Evolutionary conservation across 2,888 invertebrate species (phyloP), one percentile per base, ranked within the genome.

Genomic region (Pandemis cinnamomeana): DNA sequence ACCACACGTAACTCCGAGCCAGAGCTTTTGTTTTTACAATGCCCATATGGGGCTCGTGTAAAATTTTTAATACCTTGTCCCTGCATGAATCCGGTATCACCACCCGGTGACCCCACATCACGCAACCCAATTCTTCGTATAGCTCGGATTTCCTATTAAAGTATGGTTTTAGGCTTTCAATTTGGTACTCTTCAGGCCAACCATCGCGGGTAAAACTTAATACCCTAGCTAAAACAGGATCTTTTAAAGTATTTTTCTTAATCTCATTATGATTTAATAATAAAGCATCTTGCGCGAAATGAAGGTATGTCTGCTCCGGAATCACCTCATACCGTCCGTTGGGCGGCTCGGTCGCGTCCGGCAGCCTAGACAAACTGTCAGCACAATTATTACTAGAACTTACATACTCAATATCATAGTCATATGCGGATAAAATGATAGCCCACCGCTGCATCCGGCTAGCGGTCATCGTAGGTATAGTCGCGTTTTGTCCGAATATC

Each of bases 101-200:
- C 10, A 63, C 75, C 53, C 76, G n/a, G 62, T 78, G 71, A 10
- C 78, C 78, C 77, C 78, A 79, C 61, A 79, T 51, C 27, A 79
- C 51, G 42, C 71, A 76, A 10, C 74, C 75, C 36, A 71, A 11
- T 55, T 79, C 77, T 15, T 75, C 42, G 15, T 72, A 69, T 20
- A 79, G 42, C 55, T 78, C 73, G 4, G 20, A 7, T 42, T 58
- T 42, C 42, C 60, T 44, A 15, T 60, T 70, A 48, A 70, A 78
- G 71, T 78, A 83, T 0, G 80, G 78, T 13, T 75, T 68, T 20
- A 79, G 53, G n/a, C 62, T 67, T 0, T 15, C 67, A 36, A 71
- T 68, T 13, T 75, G 71, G n/a, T n/a, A 42, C 0, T 77, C 51
- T 0, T 11, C 11, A 7, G 79, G 80, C 80, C 81, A 81, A n/a